These are phyloP conservation scores for Emys orbicularis DNA, from an alignment of 2,797 vertebrate genomes.

Conservation along the genomic window DNA sequence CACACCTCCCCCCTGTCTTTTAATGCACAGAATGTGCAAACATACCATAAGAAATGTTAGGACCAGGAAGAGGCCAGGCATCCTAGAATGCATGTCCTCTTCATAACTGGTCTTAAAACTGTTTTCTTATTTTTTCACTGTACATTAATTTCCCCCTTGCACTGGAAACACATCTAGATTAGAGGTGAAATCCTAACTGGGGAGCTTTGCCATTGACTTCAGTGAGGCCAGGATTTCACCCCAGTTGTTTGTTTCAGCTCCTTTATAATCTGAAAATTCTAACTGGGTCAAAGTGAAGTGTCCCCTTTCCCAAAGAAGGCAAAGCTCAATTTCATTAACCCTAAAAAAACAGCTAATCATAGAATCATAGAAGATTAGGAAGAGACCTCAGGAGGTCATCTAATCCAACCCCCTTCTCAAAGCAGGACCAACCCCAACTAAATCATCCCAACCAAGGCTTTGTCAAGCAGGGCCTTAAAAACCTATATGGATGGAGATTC, in stretches of 20 bases:
- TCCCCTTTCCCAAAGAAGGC: neutral
- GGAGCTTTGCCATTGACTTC: neutral
- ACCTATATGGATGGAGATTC: no score
- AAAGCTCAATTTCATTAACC: neutral
- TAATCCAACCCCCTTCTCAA: no score
- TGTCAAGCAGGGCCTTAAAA: no score
- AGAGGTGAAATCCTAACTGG: neutral
- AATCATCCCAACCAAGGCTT: no score
- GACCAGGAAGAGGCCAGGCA: neutral
- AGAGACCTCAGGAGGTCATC: no score
- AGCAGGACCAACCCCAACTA: no score
- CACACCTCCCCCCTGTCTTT: neutral
- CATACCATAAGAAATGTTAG: neutral
- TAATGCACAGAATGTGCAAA: neutral
- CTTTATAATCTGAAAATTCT: neutral
- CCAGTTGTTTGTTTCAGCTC: neutral
- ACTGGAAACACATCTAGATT: neutral
- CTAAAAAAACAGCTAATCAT: neutral
- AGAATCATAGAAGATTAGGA: no score
- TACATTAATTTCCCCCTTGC: neutral
- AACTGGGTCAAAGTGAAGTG: neutral
- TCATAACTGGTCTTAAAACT: rapidly evolving
- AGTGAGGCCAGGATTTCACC: neutral
- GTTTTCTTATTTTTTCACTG: neutral
- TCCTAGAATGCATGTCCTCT: neutral